Percentiles rank a stretch among this genome's conserved stretches.
phyloP scores from a whole-genome alignment of 1,140 invertebrate species.

The Drosophila bocki region DNA sequence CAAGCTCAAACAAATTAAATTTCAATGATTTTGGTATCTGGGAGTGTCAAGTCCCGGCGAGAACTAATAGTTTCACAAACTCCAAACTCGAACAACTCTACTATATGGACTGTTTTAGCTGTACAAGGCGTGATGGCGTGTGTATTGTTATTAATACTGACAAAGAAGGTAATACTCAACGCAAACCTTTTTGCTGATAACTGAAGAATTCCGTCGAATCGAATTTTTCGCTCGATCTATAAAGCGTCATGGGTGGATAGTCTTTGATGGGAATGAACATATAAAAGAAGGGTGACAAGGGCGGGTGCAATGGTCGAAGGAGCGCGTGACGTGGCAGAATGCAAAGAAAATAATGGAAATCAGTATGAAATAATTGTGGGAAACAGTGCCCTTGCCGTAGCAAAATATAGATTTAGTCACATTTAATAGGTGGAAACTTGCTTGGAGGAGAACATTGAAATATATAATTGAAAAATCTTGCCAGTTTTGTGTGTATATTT shows the following conservation, averaged over 20 bases:
- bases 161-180: conserved; percentile 52
- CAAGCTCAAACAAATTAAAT: not conserved
- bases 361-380: conserved; percentile 17
- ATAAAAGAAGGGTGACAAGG: conserved; percentile 26
- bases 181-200: conserved; percentile 84
- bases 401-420: conserved; percentile 49
- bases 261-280: conserved; percentile 63
- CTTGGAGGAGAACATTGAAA: conserved; percentile 24
- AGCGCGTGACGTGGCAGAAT: conserved; percentile 45
- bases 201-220: conserved; percentile 86
- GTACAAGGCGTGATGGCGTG: conserved; percentile 38
- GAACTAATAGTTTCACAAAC: conserved; percentile 10
- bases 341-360: conserved; percentile 58
- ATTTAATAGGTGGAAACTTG: conserved; percentile 29
- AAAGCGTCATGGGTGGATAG: conserved; percentile 86
- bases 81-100: conserved; percentile 28
- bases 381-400: conserved; percentile 26
- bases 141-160: conserved; percentile 46
- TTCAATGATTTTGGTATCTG: conserved; percentile 3
- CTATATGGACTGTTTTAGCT: conserved; percentile 19
- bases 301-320: conserved; percentile 22
- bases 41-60: not conserved
- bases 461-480: conserved; percentile 27
- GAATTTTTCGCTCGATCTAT: conserved; percentile 88
- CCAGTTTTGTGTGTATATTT: conserved; percentile 27